Evolutionary conservation across 2,797 vertebrate genomes (phyloP), one percentile per base, ranked within the genome.

Genomic region (Perdix hodgsoniae): DNA sequence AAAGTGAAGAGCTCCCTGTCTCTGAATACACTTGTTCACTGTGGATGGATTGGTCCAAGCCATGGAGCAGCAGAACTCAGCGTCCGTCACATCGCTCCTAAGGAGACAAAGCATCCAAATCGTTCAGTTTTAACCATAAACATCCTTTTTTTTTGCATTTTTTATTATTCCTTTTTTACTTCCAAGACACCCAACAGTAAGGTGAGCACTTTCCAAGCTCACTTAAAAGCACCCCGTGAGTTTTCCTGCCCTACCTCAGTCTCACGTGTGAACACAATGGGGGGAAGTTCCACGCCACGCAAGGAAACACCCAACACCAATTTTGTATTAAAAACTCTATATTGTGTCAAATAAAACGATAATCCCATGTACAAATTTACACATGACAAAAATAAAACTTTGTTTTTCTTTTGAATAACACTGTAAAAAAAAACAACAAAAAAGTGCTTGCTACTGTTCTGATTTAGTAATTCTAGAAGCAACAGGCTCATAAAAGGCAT

Each of bases 381-480:
- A 70, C 10, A 50, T 24, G 93, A 35, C 54, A 90, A 94, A 95
- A 93, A 94, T 93, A 94, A 90, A 93, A 80, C 78, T 90, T 77
- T 17, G 15, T 50, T 52, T 52, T 52, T 27, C 27, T 39, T n/a
- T 45, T 11, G 76, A 83, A 33, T 60, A 88, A 85, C 44, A 89
- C 79, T 85, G 90, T 65, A 57, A 52, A 52, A 52, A 52, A 29
- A 49, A 49, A 88, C n/a, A n/a, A n/a, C n/a, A 40, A 76, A 91
- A 96, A 96, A 42, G 96, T 94, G 94, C 95, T 92, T 35, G 81
- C 83, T 91, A 90, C 83, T 93, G 67, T 47, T 91, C 61, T 45
- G 67, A 47, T 63, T 52, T 85, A 29, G 1, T 9, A 60, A 21
- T 42, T 75, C 70, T 42, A 44, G 8, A 82, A 89, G 88, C 84